A percentile compares a stretch with the other conserved stretches of the same genome.
phyloP scores from a whole-genome alignment of 2,888 invertebrate species.

The Xestia ashworthii region DNA sequence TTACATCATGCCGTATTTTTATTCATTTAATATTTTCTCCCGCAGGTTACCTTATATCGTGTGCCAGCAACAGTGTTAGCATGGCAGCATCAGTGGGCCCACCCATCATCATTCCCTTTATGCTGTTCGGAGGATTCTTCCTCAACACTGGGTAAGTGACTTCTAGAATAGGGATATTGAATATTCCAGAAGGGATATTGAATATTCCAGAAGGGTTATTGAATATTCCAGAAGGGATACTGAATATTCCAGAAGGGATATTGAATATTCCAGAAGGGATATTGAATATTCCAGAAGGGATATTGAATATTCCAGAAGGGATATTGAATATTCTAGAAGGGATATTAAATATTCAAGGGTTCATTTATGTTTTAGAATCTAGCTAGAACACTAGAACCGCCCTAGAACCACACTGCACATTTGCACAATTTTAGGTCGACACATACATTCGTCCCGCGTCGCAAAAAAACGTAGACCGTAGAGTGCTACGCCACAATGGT shows the following conservation, averaged over 20 bases:
- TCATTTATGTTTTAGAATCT: too few relatives aligned
- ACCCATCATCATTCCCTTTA: constrained; percentile 97
- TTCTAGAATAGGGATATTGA: neutral
- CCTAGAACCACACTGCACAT: neutral
- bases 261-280: too few relatives aligned
- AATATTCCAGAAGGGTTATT: too few relatives aligned
- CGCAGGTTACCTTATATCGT: constrained; percentile 97
- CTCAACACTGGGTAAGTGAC: constrained; percentile 95
- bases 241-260: too few relatives aligned
- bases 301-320: too few relatives aligned
- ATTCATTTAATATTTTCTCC: constrained; percentile 9
- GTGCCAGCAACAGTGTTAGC: constrained; percentile 95
- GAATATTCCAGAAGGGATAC: too few relatives aligned
- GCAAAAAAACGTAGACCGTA: neutral
- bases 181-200: too few relatives aligned
- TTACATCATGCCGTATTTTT: neutral
- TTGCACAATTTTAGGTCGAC: neutral
- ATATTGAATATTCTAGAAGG: too few relatives aligned
- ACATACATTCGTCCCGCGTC: neutral
- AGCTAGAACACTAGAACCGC: too few relatives aligned
- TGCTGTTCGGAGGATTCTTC: constrained; percentile 99
- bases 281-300: too few relatives aligned
- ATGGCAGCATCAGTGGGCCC: constrained; percentile 98
- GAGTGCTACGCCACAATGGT: constrained; percentile 26
- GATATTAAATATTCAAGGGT: too few relatives aligned